Conservation (phyloP, 2,113 vertebrate species). For the Hiodon alosoides region DNA sequence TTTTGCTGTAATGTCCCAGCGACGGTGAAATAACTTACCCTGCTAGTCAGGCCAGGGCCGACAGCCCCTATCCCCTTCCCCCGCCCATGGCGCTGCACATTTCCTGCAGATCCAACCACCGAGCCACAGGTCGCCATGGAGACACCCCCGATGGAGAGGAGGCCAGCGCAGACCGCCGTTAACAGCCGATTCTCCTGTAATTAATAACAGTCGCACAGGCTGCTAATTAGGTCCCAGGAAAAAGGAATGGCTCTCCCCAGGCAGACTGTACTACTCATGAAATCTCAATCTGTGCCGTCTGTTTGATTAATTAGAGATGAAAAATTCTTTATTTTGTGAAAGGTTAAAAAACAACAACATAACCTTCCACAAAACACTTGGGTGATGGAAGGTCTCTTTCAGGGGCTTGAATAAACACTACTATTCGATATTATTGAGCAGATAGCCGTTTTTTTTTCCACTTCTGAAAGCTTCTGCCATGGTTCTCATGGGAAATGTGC, state of each 20-base stretch:
- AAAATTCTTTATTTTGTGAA: not conserved
- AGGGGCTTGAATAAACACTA: not conserved
- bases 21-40: too few species aligned
- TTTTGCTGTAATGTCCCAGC: too few species aligned
- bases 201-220: conserved; percentile 57
- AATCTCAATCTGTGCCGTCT: conserved; percentile 24
- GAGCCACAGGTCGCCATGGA: conserved; percentile 60
- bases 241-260: conserved; percentile 23
- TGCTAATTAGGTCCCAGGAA: conserved; percentile 41
- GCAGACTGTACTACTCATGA: conserved; percentile 26
- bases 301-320: not conserved
- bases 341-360: not conserved
- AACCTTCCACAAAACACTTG: not conserved
- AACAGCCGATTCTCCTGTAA: conserved; percentile 55
- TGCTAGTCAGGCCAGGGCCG: too few species aligned
- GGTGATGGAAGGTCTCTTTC: not conserved
- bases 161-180: conserved; percentile 57
- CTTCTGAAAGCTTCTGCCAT: not conserved
- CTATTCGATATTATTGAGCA: not conserved
- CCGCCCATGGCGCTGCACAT: conserved; percentile 21
- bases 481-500: conserved; percentile 9
- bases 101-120: conserved; percentile 42
- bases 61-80: not conserved
- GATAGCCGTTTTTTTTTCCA: not conserved
- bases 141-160: conserved; percentile 41